Conservation (phyloP, 2,797 vertebrate genomes). For the Uromys caudimaculatus region DNA sequence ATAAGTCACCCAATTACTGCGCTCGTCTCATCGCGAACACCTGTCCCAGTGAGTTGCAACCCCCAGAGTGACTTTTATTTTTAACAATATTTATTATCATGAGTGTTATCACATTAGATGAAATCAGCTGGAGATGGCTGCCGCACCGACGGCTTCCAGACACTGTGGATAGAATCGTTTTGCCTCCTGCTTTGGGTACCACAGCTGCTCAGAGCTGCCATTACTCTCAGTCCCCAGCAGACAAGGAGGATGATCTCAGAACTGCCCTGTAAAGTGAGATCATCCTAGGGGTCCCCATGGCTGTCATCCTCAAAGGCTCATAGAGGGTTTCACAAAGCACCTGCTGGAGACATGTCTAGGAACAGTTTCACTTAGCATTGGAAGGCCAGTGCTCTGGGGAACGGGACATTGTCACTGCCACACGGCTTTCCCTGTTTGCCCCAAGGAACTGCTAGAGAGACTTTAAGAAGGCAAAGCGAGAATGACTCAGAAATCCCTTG, state of each 20-base stretch:
- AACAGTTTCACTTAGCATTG: not conserved
- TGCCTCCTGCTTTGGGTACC: not conserved
- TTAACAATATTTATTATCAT: constrained; percentile 83
- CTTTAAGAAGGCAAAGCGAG: not conserved
- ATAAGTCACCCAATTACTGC: constrained; percentile 84
- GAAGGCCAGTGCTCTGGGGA: not conserved
- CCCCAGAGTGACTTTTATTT: constrained; percentile 83
- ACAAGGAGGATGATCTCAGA: not conserved
- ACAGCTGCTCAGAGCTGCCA: not conserved
- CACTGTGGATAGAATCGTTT: not conserved
- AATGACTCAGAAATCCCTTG: not conserved
- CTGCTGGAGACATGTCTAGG: not conserved
- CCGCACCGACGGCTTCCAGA: not conserved
- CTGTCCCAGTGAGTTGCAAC: constrained; percentile 78
- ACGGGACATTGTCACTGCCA: not conserved
- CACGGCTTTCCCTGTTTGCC: not conserved
- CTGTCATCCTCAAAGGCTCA: constrained; percentile 22
- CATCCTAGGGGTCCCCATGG: not conserved
- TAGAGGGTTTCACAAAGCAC: not conserved
- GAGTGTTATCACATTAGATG: constrained; percentile 75
- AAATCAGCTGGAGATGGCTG: constrained; percentile 30
- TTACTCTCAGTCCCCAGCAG: accelerated
- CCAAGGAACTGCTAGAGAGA: constrained; percentile 3
- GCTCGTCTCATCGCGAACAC: constrained; percentile 78
- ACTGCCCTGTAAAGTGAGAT: not conserved